A percentile compares a stretch with the other conserved stretches of the same genome.
Evolutionary conservation across 2,797 vertebrate genomes (phyloP).

Genomic region (Protosalanx chinensis): DNA sequence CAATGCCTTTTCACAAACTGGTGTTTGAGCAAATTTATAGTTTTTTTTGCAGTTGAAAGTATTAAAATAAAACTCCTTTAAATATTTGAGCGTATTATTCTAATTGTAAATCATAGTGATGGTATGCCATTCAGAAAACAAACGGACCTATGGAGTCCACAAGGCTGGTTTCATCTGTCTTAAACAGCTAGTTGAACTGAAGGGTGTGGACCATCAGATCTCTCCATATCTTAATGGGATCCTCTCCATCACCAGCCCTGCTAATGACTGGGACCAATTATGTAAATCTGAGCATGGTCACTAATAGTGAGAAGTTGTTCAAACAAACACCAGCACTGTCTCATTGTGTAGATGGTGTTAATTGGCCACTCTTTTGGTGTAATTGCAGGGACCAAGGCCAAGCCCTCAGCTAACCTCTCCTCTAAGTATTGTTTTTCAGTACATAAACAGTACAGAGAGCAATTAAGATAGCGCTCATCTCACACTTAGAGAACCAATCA

Average conservation of each 20-base stretch:
- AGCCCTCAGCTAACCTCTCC: conserved; percentile 63
- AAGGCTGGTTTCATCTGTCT: conserved; percentile 15
- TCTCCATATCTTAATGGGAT: conserved; percentile 76
- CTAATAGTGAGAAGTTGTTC: conserved; percentile 69
- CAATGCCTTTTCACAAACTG: conserved; percentile 14
- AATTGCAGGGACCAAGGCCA: conserved; percentile 70
- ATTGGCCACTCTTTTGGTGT: conserved; percentile 75
- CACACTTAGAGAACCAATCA: conserved; percentile 63
- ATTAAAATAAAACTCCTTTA: conserved; percentile 12
- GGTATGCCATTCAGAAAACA: conserved; percentile 46
- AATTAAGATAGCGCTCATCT: conserved; percentile 65
- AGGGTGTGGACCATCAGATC: conserved; percentile 69
- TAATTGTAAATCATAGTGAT: conserved; percentile 28
- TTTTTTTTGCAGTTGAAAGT: conserved; percentile 10
- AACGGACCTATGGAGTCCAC: conserved; percentile 57
- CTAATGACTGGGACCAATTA: conserved; percentile 78
- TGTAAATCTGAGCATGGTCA: conserved; percentile 72
- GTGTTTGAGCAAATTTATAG: background rate
- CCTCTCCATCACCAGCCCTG: conserved; percentile 69
- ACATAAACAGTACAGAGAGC: conserved; percentile 73
- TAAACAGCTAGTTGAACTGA: conserved; percentile 47
- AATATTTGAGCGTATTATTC: conserved; percentile 27
- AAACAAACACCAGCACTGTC: conserved; percentile 70
- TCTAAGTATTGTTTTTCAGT: conserved; percentile 77
- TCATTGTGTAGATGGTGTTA: conserved; percentile 70